Conservation (phyloP, 2,888 invertebrate species). For the Amiota mariae region DNA sequence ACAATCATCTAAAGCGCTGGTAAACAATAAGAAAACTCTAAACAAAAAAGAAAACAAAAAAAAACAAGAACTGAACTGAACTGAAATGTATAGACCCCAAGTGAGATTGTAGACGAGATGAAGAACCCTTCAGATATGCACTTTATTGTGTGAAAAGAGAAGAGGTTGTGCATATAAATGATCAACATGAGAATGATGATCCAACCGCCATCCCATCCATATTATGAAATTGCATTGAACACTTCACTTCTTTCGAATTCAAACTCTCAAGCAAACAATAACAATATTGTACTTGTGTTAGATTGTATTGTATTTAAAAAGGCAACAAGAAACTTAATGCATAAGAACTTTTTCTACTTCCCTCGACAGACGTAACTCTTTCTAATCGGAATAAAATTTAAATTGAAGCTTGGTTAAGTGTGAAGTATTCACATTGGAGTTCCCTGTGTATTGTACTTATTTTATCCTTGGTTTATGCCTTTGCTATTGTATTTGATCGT, state of each 20-base stretch:
- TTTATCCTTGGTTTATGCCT: background rate
- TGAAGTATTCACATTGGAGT: background rate
- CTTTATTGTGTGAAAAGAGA: background rate
- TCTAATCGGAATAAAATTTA: constrained; percentile 17
- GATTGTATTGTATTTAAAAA: background rate
- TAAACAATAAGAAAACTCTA: constrained; percentile 1
- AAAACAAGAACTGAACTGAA: background rate
- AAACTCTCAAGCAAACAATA: too few relatives aligned
- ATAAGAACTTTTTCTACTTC: background rate
- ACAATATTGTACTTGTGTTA: background rate
- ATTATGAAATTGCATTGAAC: background rate
- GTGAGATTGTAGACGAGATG: background rate
- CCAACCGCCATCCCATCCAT: too few relatives aligned
- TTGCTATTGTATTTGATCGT: background rate
- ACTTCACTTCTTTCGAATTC: too few relatives aligned
- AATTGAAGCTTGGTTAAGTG: constrained; percentile 14
- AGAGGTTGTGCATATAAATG: background rate
- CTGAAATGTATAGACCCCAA: background rate
- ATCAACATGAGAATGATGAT: constrained; percentile 2
- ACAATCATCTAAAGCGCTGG: background rate
- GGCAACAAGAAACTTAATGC: background rate
- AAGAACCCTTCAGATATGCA: background rate
- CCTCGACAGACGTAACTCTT: background rate
- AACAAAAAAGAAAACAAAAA: background rate
- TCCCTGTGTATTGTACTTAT: too few relatives aligned